Evolutionary conservation across 2,113 vertebrate species (phyloP), one percentile per base, ranked within the genome.

Genomic region (Calyptommatus sinebrachiatus): DNA sequence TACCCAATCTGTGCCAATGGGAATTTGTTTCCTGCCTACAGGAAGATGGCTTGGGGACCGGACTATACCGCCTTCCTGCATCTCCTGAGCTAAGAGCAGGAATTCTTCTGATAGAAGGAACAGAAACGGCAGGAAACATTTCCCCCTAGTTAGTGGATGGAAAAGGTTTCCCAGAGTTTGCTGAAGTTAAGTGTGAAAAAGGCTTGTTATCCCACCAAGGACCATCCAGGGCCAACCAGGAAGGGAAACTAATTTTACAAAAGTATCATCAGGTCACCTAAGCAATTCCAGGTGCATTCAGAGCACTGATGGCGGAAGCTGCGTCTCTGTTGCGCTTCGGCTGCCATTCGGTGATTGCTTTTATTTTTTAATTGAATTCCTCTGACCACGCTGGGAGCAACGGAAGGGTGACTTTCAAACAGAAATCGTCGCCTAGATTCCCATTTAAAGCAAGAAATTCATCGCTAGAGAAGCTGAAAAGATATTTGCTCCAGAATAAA

Each of bases 361-460:
- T 83, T 78, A 83, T 73, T 73, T 82, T 41, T 73, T 83, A 78
- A 83, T 83, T 83, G 76, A 83, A 83, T 78, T 48, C 62, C 70
- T 6, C 62, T 20, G 71, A 61, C 63, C 70, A 71, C 66, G 69
- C 75, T 73, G 75, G 11, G 62, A 11, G 61, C 62, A 21, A 29
- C 7, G 26, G 35, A 53, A 80, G 71, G 72, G 65, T 74, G 48
- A 60, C 79, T 80, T 57, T 73, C 71, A 74, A 28, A 68, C 71
- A 74, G 50, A 48, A 80, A 80, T 80, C 46, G 61, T 14, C 67
- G 75, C 69, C 46, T 26, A 66, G 41, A 45, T 67, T 77, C 81
- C 67, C 75, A 77, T 78, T 78, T 68, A 29, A 66, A 50, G 46
- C 71, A 61, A 41, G 48, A 60, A 73, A 67, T 53, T 29, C 31